A percentile compares a stretch with the other conserved stretches of the same genome.
Evolutionary conservation across 2,113 vertebrate species (phyloP).

Genomic region (Loxodonta africana): DNA sequence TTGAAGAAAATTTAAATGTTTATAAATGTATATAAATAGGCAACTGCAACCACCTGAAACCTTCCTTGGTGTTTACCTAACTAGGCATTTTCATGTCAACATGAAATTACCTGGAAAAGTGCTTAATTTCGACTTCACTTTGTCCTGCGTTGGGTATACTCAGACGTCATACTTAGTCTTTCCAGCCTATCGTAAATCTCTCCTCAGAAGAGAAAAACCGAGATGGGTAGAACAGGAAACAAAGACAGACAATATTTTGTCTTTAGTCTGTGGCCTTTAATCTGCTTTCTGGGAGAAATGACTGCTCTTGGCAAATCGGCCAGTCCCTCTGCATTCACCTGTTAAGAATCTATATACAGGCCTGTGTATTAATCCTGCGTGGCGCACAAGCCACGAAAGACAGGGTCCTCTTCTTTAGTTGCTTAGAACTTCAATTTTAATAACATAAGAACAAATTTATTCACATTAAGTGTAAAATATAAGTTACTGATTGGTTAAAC

Average conservation of each 20-base stretch:
- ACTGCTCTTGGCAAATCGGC: not conserved
- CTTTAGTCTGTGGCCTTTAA: not conserved
- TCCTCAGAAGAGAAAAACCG: not conserved
- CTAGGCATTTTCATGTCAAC: conserved; percentile 27
- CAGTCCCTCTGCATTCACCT: too few relatives aligned
- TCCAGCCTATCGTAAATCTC: not conserved
- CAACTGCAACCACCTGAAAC: conserved; percentile 39
- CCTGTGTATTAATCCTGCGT: fast-evolving
- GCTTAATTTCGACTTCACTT: conserved; percentile 46
- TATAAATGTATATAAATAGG: not conserved
- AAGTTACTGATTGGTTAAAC: not conserved
- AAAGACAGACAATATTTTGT: not conserved
- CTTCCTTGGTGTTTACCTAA: conserved; percentile 45
- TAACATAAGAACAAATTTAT: not conserved
- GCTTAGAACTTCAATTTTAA: not conserved
- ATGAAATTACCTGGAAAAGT: conserved; percentile 67
- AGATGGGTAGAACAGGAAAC: not conserved
- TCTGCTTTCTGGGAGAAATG: conserved; percentile 2
- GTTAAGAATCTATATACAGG: not conserved
- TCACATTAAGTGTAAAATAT: not conserved
- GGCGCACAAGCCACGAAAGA: not conserved
- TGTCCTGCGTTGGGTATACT: not conserved
- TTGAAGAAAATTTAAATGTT: conserved; percentile 58
- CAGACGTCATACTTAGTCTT: not conserved
- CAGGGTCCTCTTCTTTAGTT: not conserved